These are phyloP conservation scores for Trichonephila inaurata DNA, from an alignment of 1,140 invertebrate genomes.

Conservation along the genomic window DNA sequence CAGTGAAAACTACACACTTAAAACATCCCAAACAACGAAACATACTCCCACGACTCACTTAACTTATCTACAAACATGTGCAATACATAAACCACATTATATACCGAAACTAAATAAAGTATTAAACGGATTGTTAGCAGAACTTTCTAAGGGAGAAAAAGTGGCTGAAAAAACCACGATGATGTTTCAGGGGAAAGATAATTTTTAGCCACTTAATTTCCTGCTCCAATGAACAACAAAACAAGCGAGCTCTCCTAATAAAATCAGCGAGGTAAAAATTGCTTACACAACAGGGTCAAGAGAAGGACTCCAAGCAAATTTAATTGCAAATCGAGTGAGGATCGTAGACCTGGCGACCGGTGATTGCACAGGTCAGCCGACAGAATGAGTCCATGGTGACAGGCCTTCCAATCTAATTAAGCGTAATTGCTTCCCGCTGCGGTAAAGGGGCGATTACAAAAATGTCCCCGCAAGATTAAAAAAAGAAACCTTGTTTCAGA, in stretches of 20 bases:
- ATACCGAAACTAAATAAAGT: background rate
- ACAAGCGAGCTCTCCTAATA: conserved; percentile 44
- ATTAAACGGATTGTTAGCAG: background rate
- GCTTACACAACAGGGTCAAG: conserved; percentile 33
- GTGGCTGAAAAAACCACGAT: background rate
- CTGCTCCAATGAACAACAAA: conserved; percentile 47
- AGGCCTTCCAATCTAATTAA: conserved; percentile 74
- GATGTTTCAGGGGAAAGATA: conserved; percentile 13
- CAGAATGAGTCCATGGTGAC: conserved; percentile 63
- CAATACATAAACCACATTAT: background rate
- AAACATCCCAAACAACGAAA: background rate
- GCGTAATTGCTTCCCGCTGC: conserved; percentile 71
- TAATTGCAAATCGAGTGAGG: conserved; percentile 59
- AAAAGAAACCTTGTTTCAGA: conserved; percentile 69
- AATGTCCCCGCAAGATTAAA: conserved; percentile 75
- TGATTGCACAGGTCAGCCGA: conserved; percentile 65
- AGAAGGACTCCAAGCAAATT: conserved; percentile 38
- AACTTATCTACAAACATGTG: background rate
- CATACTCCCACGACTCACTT: background rate
- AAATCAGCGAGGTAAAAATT: conserved; percentile 58
- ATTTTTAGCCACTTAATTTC: conserved; percentile 59
- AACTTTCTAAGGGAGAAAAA: background rate
- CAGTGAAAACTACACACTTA: background rate
- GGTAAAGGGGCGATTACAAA: conserved; percentile 71
- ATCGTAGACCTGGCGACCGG: conserved; percentile 20